Evolutionary conservation across 2,113 vertebrate genomes (phyloP).

Genomic region (Laterallus jamaicensis): DNA sequence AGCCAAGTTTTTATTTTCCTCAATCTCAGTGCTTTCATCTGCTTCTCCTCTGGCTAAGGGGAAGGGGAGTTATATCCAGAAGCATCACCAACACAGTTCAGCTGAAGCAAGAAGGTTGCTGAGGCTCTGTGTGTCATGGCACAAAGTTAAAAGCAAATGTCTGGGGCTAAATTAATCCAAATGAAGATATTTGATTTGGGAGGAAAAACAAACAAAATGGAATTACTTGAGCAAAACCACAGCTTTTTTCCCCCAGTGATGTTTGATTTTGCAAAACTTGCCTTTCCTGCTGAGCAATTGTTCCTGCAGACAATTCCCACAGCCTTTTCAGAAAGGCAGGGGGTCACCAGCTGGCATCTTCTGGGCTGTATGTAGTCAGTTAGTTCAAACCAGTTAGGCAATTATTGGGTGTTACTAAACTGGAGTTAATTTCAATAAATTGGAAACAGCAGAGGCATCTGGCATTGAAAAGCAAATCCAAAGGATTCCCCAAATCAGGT

Average conservation of each 20-base stretch:
- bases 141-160: conserved; percentile 16
- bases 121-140: not conserved
- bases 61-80: not conserved
- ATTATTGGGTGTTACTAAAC: conserved; percentile 19
- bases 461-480: not conserved
- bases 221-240: conserved; percentile 23
- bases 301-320: conserved; percentile 43
- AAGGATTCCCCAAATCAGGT: not conserved
- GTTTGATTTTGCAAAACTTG: conserved; percentile 17
- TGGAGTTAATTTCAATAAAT: not conserved
- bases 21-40: not conserved
- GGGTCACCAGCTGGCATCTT: conserved; percentile 31
- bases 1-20: not conserved
- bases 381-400: conserved; percentile 27
- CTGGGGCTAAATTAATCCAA: not conserved
- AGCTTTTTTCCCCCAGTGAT: conserved; percentile 4
- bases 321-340: not conserved
- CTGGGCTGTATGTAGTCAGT: not conserved
- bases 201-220: not conserved
- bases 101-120: not conserved
- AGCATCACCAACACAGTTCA: not conserved
- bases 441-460: not conserved
- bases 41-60: not conserved
- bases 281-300: conserved; percentile 50
- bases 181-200: not conserved